A percentile compares a stretch with the other conserved stretches of the same genome.
phyloP scores from a whole-genome alignment of 2,888 invertebrate species.

The Drosophila sordidapex region DNA sequence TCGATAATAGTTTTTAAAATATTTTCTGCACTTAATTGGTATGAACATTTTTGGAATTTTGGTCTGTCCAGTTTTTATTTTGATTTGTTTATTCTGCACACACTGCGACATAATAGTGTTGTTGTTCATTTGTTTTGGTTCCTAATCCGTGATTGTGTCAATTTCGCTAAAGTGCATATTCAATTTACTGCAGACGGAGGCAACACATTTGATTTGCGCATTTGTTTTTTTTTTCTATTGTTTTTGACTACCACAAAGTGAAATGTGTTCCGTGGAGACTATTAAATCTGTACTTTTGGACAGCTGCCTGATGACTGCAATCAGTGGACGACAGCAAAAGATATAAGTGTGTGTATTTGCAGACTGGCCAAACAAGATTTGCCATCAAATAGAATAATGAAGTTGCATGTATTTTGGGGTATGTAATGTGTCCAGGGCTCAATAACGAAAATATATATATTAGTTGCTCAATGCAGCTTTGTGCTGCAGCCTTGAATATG shows the following conservation, averaged over 20 bases:
- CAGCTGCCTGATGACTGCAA: conserved; percentile 12
- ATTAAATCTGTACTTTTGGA: background rate
- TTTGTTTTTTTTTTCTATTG: conserved; percentile 1
- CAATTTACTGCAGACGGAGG: background rate
- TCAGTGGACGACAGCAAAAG: background rate
- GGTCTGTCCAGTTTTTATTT: background rate
- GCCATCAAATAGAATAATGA: conserved; percentile 53
- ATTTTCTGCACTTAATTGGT: background rate
- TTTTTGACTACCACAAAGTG: conserved; percentile 20
- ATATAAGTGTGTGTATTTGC: background rate
- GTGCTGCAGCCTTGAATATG: conserved; percentile 13
- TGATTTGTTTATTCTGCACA: background rate
- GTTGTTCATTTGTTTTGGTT: background rate
- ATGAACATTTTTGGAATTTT: background rate
- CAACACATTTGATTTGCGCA: conserved; percentile 5
- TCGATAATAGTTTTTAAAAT: background rate
- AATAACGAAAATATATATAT: conserved; percentile 49
- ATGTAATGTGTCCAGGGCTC: conserved; percentile 27
- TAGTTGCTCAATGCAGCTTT: conserved; percentile 33
- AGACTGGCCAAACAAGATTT: conserved; percentile 11
- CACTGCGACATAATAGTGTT: too few relatives aligned
- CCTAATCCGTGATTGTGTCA: background rate
- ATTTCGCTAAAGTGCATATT: background rate
- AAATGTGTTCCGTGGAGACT: background rate
- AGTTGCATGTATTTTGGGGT: conserved; percentile 22